Evolutionary conservation across 2,113 vertebrate species (phyloP), one percentile per base, ranked within the genome.

Genomic region (Ciconia maguari): DNA sequence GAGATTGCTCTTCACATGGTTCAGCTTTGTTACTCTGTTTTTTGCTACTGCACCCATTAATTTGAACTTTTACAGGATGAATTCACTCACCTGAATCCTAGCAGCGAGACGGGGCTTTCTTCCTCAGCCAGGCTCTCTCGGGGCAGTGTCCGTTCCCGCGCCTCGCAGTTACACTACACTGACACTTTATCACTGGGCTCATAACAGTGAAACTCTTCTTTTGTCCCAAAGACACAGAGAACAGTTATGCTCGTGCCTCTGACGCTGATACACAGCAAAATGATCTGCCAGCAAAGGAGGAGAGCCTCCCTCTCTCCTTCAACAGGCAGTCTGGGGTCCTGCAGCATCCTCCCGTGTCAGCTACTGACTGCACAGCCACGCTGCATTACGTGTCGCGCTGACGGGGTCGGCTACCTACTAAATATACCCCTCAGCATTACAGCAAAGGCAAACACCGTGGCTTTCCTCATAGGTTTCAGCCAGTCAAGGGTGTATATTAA

Each of bases 361-460:
- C 84, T 54, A 79, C 94, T 16, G 61, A 62, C 96, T 46, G 87
- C 94, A 90, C 86, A 66, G 91, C 94, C 92, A 48, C 84, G 46
- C 70, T 65, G 90, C 84, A 60, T 96, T 83, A 69, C 82, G 87
- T 21, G 97, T 97, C 61, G 30, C 71, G 46, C 92, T 90, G 98
- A 60, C 88, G 91, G 75, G 97, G 98, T 98, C 97, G 98, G 97
- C 98, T 96, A 95, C 97, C 95, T 95, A 96, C 98, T 99, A 99
- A 98, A 99, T 98, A 98, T 98, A 99, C 97, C 98, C 87, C 96
- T 88, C 85, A 76, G 94, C 81, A 85, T 97, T 96, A 91, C 98
- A 93, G 98, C 98, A 96, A 97, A 99, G 97, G 98, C 98, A 96
- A 97, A 98, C 98, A 96, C 97, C 60, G 95, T 79, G 96, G 98